Percentiles rank a stretch among this genome's conserved stretches.
Evolutionary conservation across 2,113 vertebrate genomes (phyloP).

Genomic region (Miniopterus natalensis): DNA sequence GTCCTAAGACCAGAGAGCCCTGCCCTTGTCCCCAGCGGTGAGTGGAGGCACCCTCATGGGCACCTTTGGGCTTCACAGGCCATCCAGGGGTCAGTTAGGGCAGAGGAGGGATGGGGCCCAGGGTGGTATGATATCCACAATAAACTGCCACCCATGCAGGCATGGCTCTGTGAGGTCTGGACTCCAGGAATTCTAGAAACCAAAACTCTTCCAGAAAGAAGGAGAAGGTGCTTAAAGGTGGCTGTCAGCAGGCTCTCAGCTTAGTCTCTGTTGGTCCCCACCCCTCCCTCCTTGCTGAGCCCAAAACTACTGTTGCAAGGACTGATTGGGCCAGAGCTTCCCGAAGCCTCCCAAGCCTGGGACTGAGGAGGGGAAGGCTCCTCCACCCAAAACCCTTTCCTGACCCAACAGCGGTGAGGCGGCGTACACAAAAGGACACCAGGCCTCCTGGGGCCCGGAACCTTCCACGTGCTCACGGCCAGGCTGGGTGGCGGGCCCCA

Average conservation of each 20-base stretch:
- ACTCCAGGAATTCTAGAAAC: neutral
- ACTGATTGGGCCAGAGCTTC: neutral
- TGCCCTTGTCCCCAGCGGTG: accelerated
- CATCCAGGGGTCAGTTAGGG: neutral
- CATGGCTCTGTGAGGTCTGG: neutral
- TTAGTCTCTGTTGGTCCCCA: neutral
- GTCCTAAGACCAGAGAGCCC: neutral
- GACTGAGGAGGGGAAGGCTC: neutral
- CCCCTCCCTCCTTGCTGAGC: neutral
- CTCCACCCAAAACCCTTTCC: accelerated
- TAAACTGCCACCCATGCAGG: accelerated
- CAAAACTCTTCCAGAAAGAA: neutral
- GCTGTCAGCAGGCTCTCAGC: neutral
- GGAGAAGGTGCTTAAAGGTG: neutral
- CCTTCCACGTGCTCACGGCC: neutral
- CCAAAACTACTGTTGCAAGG: neutral
- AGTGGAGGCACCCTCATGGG: accelerated
- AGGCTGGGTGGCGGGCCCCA: accelerated
- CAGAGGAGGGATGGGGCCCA: neutral
- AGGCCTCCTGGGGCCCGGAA: neutral
- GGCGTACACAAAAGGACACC: accelerated
- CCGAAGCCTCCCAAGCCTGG: accelerated
- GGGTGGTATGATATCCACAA: neutral
- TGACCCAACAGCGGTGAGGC: accelerated
- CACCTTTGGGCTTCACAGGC: neutral